These are phyloP conservation scores for Piaya cayana DNA, from an alignment of 2,113 vertebrate species.

Conservation along the genomic window DNA sequence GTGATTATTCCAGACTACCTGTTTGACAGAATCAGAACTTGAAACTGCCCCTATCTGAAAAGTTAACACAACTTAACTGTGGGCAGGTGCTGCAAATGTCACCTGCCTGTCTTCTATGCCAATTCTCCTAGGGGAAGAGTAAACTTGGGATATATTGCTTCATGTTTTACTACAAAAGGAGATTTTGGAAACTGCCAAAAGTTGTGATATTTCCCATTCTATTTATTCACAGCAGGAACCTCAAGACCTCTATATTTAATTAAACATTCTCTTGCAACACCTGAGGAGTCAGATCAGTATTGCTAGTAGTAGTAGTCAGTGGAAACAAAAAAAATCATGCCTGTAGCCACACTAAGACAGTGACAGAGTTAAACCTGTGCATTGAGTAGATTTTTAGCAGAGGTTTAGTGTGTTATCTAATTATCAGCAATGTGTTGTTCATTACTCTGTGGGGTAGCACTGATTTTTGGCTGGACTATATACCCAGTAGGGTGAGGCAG, in stretches of 20 bases:
- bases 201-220: neutral
- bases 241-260: neutral
- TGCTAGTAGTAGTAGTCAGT: neutral
- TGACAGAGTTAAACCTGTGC: neutral
- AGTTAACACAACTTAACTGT: neutral
- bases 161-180: neutral
- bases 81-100: neutral
- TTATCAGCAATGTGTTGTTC: neutral
- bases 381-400: slow-evolving; percentile 5
- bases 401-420: neutral
- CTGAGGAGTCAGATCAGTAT: neutral
- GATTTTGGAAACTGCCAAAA: neutral
- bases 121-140: neutral
- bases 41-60: neutral
- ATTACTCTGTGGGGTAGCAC: neutral
- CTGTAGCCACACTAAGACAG: neutral
- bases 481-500: neutral
- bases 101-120: neutral
- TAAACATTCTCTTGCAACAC: neutral
- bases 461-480: neutral
- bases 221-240: neutral
- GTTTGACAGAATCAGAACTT: neutral
- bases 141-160: neutral
- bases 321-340: neutral
- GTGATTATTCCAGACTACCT: neutral